These are phyloP conservation scores for Pelodiscus sinensis DNA, from an alignment of 2,113 vertebrate species.

Conservation along the genomic window DNA sequence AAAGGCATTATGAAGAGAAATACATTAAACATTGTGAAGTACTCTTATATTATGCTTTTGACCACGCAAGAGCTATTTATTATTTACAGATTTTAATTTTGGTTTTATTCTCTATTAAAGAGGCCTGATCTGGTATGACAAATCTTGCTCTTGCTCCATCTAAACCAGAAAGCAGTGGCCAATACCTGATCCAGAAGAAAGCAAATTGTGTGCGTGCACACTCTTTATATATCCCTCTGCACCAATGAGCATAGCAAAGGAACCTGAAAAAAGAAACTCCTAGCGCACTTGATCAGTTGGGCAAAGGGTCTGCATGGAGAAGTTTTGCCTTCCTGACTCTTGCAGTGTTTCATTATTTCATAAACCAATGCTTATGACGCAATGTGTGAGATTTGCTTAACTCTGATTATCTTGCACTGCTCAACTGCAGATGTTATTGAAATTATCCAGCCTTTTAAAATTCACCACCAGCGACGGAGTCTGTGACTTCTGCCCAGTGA, in stretches of 20 bases:
- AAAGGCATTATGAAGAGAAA: background rate
- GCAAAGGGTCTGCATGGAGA: background rate
- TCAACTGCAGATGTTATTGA: background rate
- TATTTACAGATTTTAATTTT: no score
- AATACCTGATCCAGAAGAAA: background rate
- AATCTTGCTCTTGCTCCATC: slow-evolving; percentile 38
- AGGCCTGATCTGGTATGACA: background rate
- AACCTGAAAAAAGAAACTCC: background rate
- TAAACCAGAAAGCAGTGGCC: slow-evolving; percentile 32
- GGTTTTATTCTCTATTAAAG: background rate
- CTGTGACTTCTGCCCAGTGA: background rate
- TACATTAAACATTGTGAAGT: background rate
- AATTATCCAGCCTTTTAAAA: background rate
- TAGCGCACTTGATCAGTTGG: no score
- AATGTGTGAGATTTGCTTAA: no score
- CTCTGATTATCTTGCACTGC: no score
- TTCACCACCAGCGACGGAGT: background rate
- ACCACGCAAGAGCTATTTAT: background rate
- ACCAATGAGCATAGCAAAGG: background rate
- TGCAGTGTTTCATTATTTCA: background rate
- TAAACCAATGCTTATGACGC: background rate
- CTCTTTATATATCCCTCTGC: no score
- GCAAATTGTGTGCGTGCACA: background rate
- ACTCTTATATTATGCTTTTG: background rate
- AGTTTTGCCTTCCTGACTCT: background rate